Evolutionary conservation across 2,888 invertebrate species (phyloP), one percentile per base, ranked within the genome.

Genomic region (Pammene aurita): DNA sequence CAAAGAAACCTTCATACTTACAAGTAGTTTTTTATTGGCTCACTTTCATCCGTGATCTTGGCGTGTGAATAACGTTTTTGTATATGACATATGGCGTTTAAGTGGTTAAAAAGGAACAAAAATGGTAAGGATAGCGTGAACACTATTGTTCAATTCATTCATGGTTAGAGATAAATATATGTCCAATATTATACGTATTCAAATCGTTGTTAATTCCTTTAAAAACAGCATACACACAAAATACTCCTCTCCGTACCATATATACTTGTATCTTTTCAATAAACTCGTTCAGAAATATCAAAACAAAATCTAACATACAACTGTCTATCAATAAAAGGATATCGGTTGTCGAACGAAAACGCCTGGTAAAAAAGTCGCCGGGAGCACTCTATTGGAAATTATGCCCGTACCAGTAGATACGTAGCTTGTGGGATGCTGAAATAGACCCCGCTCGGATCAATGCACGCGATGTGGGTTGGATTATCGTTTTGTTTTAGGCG

Each of bases 381-480:
- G 50, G 35, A 10, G 55, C 67, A 61, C 26, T 71, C 67, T 35
- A 61, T 71, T 61, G 71, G 71, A 67, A 71, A 71, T 71, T 67
- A 71, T 71, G 61, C 60, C 64, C 42, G 46, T 38, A 38, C 7
- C 7, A 38, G 0, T 5, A 55, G 38, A 61, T 55, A 62, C 61
- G 61, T 61, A 54, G 35, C 18, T 55, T 46, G 41, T 18, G 13
- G 41, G 63, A 62, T 26, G 18, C 42, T 34, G 14, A 55, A 52
- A 56, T 54, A 56, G 46, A 16, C 13, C 16, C 7, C 16, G 42
- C 9, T 18, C 9, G 9, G 42, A 9, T 48, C 35, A 38, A n/a
- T 35, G 13, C 44, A 26, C 26, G 26, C 48, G 38, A 67, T 62
- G 16, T 62, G 44, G 60, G 67, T 50, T 48, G 16, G 46, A 61